These are phyloP conservation scores for Aeoliscus strigatus DNA, from an alignment of 2,797 vertebrate genomes.

Conservation along the genomic window DNA sequence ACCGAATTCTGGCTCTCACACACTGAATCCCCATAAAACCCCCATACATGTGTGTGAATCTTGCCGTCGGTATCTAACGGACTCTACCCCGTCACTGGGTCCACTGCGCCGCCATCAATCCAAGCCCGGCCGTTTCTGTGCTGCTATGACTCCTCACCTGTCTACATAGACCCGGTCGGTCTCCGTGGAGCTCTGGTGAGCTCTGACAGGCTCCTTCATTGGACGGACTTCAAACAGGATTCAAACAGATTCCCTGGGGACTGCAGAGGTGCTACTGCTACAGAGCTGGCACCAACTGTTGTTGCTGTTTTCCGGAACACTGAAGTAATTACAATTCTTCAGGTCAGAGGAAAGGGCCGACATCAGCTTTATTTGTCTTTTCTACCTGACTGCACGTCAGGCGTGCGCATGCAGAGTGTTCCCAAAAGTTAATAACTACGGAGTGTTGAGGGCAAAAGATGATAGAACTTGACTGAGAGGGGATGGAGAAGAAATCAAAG, in stretches of 20 bases:
- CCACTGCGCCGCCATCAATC: slow-evolving; percentile 45
- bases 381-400: slow-evolving; percentile 43
- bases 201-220: slow-evolving; percentile 28
- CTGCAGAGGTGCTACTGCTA: slow-evolving; percentile 20
- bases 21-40: slow-evolving; percentile 2
- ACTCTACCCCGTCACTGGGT: slow-evolving; percentile 13
- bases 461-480: no score
- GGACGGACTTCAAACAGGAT: slow-evolving; percentile 29
- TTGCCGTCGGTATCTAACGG: not conserved
- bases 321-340: slow-evolving; percentile 21
- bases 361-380: slow-evolving; percentile 52
- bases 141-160: slow-evolving; percentile 28
- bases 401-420: slow-evolving; percentile 22
- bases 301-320: slow-evolving; percentile 7
- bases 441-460: no score
- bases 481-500: no score
- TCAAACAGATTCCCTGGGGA: slow-evolving; percentile 26
- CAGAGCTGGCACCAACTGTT: slow-evolving; percentile 17
- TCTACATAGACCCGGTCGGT: slow-evolving; percentile 31
- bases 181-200: slow-evolving; percentile 22
- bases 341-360: slow-evolving; percentile 38
- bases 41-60: slow-evolving; percentile 10
- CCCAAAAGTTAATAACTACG: slow-evolving; percentile 32
- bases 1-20: slow-evolving; percentile 4
- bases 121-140: slow-evolving; percentile 33